Conservation (phyloP, 2,113 vertebrate species). For the Datnioides undecimradiatus region DNA sequence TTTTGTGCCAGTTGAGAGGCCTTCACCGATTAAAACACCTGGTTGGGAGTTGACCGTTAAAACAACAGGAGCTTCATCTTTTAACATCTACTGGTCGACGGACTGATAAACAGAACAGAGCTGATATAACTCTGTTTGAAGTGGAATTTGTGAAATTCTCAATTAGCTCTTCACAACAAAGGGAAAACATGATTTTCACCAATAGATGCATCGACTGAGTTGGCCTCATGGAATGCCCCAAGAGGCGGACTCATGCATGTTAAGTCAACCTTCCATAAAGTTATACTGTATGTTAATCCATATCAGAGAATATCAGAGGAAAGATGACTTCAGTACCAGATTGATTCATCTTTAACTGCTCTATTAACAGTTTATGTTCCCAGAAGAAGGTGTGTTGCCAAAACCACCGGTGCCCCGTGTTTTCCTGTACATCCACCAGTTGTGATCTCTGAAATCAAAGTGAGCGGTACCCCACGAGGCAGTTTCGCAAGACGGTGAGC, state of each 20-base stretch:
- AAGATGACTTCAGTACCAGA: neutral
- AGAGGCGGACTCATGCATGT: neutral
- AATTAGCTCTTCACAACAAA: neutral
- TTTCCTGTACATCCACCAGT: neutral
- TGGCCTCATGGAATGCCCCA: neutral
- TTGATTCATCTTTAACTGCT: neutral
- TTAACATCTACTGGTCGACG: too few species aligned
- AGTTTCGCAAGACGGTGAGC: slow-evolving; percentile 64
- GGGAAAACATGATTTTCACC: neutral
- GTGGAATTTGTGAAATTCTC: neutral
- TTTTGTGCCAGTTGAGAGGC: neutral
- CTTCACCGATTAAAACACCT: too few species aligned
- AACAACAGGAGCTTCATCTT: too few species aligned
- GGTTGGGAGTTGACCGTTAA: too few species aligned
- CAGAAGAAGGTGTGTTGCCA: slow-evolving; percentile 1
- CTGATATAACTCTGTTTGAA: neutral
- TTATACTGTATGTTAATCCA: neutral
- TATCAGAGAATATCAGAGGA: neutral
- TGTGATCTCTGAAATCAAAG: slow-evolving; percentile 55
- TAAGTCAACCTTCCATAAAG: neutral
- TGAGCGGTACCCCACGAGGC: slow-evolving; percentile 38
- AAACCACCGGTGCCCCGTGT: neutral
- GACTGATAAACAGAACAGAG: too few species aligned
- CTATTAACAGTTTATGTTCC: neutral
- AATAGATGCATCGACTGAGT: neutral